A percentile compares a stretch with the other conserved stretches of the same genome.
These are phyloP conservation scores for Apostichopus californicus DNA, from an alignment of 35 echinoderm and acorn worm genomes.

Conservation along the genomic window DNA sequence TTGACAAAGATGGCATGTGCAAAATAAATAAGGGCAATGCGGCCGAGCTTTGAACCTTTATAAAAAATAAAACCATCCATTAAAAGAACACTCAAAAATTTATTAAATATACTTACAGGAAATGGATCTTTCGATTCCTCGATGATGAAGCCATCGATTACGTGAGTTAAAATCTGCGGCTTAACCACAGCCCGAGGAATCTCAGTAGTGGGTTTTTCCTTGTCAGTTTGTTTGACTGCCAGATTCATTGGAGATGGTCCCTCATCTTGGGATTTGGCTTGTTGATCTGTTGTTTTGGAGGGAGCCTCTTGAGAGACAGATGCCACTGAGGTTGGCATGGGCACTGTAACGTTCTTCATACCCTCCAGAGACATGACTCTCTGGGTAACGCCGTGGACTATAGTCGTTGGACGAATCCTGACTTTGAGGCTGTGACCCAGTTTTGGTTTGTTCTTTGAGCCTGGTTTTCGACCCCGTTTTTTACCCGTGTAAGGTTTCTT, in stretches of 20 bases:
- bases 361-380: neutral
- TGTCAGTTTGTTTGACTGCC: slow-evolving; percentile 45
- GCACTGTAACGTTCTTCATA: neutral
- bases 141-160: slow-evolving; percentile 98
- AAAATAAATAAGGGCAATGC: too few relatives aligned
- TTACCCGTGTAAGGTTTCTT: slow-evolving; percentile 38
- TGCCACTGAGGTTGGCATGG: neutral
- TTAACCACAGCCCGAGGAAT: slow-evolving; percentile 88
- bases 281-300: neutral
- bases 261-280: slow-evolving; percentile 1
- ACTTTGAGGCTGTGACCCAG: slow-evolving; percentile 14
- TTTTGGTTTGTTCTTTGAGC: slow-evolving; percentile 51
- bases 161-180: slow-evolving; percentile 91
- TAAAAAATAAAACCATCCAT: too few relatives aligned
- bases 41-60: too few relatives aligned
- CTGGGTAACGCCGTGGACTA: slow-evolving; percentile 18
- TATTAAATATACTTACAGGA: slow-evolving; percentile 62
- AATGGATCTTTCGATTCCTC: slow-evolving; percentile 99
- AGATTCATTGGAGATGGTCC: slow-evolving; percentile 32
- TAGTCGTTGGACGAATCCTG: slow-evolving; percentile 34
- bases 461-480: slow-evolving; percentile 33
- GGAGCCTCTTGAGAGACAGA: neutral
- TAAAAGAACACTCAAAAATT: neutral
- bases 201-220: slow-evolving; percentile 56
- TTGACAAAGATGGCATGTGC: too few relatives aligned